phyloP scores from a whole-genome alignment of 64 coral and sea anemone genomes.

The Actinia tenebrosa region DNA sequence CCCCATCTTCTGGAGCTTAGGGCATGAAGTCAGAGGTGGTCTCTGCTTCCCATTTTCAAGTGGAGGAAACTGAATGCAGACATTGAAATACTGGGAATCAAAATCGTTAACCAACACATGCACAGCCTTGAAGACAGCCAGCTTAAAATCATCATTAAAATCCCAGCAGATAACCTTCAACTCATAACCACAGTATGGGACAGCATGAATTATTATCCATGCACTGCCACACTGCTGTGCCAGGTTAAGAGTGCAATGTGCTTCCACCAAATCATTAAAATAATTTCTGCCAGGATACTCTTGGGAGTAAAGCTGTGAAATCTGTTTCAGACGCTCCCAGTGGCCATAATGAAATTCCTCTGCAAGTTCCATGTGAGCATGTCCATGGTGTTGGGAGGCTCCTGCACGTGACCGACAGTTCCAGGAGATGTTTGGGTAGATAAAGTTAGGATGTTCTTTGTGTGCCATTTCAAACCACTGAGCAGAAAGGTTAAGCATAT shows the following conservation, averaged over 20 bases:
- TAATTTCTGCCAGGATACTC: conserved; percentile 56
- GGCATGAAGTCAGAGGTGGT: background rate
- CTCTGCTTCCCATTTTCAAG: conserved; percentile 58
- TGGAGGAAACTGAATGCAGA: conserved; percentile 71
- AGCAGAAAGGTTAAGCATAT: conserved; percentile 43
- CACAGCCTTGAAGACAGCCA: conserved; percentile 45
- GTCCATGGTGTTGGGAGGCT: conserved; percentile 72
- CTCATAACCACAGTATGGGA: conserved; percentile 71
- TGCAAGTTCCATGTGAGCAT: conserved; percentile 55
- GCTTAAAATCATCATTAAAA: conserved; percentile 64
- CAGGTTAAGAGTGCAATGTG: conserved; percentile 43
- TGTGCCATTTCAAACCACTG: conserved; percentile 73
- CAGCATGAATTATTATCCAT: conserved; percentile 46
- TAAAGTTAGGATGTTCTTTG: conserved; percentile 33
- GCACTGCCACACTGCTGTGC: conserved; percentile 49
- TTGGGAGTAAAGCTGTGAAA: conserved; percentile 31
- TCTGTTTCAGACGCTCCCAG: conserved; percentile 52
- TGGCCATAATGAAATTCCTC: conserved; percentile 70
- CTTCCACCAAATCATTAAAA: conserved; percentile 55
- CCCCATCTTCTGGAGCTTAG: conserved; percentile 20
- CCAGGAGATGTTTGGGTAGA: conserved; percentile 65
- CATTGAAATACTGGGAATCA: conserved; percentile 48
- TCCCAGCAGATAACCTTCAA: conserved; percentile 68
- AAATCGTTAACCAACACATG: conserved; percentile 36
- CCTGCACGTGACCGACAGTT: conserved; percentile 64